Evolutionary conservation across 2,113 vertebrate species (phyloP).

Genomic region (Petrocephalus microphthalmus): DNA sequence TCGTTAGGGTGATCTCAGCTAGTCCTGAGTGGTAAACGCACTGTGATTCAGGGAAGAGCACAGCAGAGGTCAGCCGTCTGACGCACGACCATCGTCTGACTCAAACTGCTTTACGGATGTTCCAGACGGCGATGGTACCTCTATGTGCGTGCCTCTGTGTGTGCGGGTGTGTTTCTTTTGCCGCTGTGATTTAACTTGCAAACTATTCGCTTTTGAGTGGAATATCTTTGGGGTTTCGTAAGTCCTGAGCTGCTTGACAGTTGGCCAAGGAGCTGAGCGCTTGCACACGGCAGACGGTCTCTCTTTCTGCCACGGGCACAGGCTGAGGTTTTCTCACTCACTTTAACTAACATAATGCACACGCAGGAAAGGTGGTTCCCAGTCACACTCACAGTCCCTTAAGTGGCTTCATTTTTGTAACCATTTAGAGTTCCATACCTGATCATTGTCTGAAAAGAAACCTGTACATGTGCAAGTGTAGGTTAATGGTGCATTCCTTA

Average conservation of each 20-base stretch:
- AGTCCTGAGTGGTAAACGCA: not conserved
- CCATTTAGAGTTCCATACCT: not conserved
- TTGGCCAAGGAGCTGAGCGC: slow-evolving; percentile 15
- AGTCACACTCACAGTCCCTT: not conserved
- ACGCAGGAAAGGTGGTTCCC: not conserved
- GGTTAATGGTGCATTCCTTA: not conserved
- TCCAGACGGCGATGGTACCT: not conserved
- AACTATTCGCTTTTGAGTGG: slow-evolving; percentile 36
- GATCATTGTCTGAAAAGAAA: not conserved
- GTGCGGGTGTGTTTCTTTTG: slow-evolving; percentile 14
- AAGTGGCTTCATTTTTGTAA: not conserved
- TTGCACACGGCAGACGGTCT: slow-evolving; percentile 15
- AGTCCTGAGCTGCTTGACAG: slow-evolving; percentile 24
- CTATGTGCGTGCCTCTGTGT: not conserved
- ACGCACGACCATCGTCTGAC: slow-evolving; percentile 18
- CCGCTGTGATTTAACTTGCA: slow-evolving; percentile 40
- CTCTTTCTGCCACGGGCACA: not conserved
- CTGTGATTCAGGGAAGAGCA: not conserved
- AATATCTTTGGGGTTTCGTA: slow-evolving; percentile 38
- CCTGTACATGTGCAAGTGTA: not conserved
- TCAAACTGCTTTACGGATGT: slow-evolving; percentile 28
- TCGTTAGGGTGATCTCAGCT: not conserved
- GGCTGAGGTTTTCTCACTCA: slow-evolving; percentile 12
- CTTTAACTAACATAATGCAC: not conserved
- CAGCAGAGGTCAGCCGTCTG: slow-evolving; percentile 30